Percentiles rank a stretch among this genome's conserved stretches.
phyloP scores from a whole-genome alignment of 2,888 invertebrate species.

The Zele albiditarsus region DNA sequence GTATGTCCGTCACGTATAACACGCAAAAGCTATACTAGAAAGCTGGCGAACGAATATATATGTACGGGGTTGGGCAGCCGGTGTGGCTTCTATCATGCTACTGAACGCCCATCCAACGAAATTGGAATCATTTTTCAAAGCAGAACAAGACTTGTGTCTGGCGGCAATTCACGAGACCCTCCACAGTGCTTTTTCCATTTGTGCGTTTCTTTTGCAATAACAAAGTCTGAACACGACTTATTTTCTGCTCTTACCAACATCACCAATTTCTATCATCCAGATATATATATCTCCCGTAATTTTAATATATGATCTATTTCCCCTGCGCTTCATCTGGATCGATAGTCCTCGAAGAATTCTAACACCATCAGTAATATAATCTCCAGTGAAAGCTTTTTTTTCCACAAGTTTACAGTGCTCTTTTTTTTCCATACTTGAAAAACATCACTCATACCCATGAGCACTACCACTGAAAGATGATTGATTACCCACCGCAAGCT shows the following conservation, averaged over 20 bases:
- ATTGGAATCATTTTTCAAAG: conserved; percentile 71
- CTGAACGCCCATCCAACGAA: conserved; percentile 60
- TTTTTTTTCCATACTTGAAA: not conserved
- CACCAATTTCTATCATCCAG: not conserved
- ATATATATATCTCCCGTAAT: not conserved
- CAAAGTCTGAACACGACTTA: conserved; percentile 7
- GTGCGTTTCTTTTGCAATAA: conserved; percentile 20
- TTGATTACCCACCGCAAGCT: conserved; percentile 47
- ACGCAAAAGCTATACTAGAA: conserved; percentile 45
- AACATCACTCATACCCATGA: conserved; percentile 6
- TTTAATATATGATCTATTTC: not conserved
- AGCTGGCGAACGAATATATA: conserved; percentile 21
- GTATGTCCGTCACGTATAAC: conserved; percentile 70
- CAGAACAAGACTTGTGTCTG: conserved; percentile 35
- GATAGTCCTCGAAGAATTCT: not conserved
- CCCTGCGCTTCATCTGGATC: not conserved
- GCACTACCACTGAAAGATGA: conserved; percentile 42
- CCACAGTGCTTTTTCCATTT: not conserved
- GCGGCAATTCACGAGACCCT: not conserved
- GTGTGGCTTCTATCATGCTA: conserved; percentile 59
- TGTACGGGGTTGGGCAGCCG: conserved; percentile 33
- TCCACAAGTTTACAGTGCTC: not conserved
- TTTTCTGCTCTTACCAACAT: not conserved
- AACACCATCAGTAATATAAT: conserved; percentile 18
- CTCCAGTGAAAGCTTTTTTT: conserved; percentile 18